A percentile compares a stretch with the other conserved stretches of the same genome.
Evolutionary conservation across 2,888 invertebrate species (phyloP).

Genomic region (Hetaerina titia): DNA sequence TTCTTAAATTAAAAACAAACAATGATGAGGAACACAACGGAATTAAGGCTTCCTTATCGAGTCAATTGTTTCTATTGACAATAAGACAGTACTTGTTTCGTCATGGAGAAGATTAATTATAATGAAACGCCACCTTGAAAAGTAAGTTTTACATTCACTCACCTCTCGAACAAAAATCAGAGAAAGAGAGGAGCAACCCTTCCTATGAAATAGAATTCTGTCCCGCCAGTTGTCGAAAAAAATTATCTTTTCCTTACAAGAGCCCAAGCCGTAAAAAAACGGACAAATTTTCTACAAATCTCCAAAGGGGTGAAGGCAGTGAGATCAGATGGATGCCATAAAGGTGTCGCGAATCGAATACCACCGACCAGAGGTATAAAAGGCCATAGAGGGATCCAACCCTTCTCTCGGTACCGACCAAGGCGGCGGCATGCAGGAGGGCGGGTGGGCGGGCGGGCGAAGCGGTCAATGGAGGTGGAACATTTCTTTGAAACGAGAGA

Average conservation of each 20-base stretch:
- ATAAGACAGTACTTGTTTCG: too few relatives aligned
- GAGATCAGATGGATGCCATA: constrained; percentile 22
- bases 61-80: too few relatives aligned
- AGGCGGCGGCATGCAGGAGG: neutral
- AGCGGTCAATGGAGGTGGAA: constrained; percentile 7
- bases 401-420: neutral
- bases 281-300: neutral
- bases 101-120: too few relatives aligned
- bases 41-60: too few relatives aligned
- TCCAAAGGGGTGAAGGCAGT: neutral
- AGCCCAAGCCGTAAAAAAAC: neutral
- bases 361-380: neutral
- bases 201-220: too few relatives aligned
- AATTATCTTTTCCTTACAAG: neutral
- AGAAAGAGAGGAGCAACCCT: too few relatives aligned
- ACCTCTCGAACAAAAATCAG: too few relatives aligned
- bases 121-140: too few relatives aligned
- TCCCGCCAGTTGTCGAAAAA: too few relatives aligned
- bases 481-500: constrained; percentile 2
- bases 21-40: too few relatives aligned
- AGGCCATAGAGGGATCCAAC: neutral
- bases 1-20: too few relatives aligned
- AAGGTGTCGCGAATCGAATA: constrained; percentile 19
- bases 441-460: neutral
- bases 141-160: too few relatives aligned